phyloP scores from a whole-genome alignment of 2,797 vertebrate species.

The Amblyopsis hoosieri region DNA sequence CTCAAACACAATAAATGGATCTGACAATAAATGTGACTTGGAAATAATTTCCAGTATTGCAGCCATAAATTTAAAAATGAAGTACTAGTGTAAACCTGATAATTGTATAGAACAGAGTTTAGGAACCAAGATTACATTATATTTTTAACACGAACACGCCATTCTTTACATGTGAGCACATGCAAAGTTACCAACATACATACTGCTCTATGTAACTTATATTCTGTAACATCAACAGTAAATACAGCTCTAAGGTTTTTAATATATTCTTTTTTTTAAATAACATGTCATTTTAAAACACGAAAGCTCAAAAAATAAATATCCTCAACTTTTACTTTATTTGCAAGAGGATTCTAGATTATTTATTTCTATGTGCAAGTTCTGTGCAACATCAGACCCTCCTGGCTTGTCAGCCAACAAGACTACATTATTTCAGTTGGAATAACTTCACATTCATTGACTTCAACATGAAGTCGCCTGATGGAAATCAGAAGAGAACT shows the following conservation, averaged over 20 bases:
- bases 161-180: conserved; percentile 27
- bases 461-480: conserved; percentile 58
- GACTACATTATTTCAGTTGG: conserved; percentile 55
- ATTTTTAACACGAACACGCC: conserved; percentile 26
- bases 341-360: conserved; percentile 56
- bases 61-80: conserved; percentile 57
- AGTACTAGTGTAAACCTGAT: conserved; percentile 68
- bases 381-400: conserved; percentile 73
- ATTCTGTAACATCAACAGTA: conserved; percentile 55
- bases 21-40: conserved; percentile 26
- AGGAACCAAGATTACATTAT: conserved; percentile 52
- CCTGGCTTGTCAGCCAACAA: conserved; percentile 50
- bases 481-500: conserved; percentile 62
- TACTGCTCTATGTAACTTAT: conserved; percentile 28
- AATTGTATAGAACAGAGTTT: conserved; percentile 58
- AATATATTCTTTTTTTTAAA: conserved; percentile 63
- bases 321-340: conserved; percentile 67
- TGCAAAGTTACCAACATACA: conserved; percentile 7
- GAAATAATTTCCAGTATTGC: conserved; percentile 45
- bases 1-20: conserved; percentile 36
- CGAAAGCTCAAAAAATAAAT: conserved; percentile 74
- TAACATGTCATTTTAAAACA: conserved; percentile 63
- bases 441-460: conserved; percentile 76
- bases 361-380: conserved; percentile 77
- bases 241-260: conserved; percentile 64